phyloP scores from a whole-genome alignment of 2,888 invertebrate genomes.

The Andrena chrysosceles region DNA sequence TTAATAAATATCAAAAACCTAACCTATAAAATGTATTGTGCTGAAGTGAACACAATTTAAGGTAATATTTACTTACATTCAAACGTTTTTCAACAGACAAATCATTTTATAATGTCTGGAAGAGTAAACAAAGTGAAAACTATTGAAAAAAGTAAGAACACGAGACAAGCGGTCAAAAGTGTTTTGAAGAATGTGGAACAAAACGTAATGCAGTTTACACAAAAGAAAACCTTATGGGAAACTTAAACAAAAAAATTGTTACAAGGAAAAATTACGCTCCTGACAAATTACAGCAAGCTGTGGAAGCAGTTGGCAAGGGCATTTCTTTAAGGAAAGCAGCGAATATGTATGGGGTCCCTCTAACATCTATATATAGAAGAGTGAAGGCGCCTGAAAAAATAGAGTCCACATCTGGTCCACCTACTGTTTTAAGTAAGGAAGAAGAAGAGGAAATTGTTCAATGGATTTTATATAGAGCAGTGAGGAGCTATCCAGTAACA shows the following conservation, averaged over 20 bases:
- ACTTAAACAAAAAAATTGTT: too few species aligned
- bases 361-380: not conserved
- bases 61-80: not conserved
- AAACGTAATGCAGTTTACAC: too few species aligned
- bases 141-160: not conserved
- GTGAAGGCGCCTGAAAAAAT: not conserved
- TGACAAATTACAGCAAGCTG: not conserved
- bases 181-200: not conserved
- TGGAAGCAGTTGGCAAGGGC: not conserved
- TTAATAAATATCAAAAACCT: too few species aligned
- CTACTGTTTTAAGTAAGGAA: not conserved
- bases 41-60: too few species aligned
- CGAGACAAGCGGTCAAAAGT: not conserved
- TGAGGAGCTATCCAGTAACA: not conserved
- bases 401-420: not conserved
- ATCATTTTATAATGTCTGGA: too few species aligned
- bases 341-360: not conserved
- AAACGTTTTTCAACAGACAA: too few species aligned
- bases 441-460: not conserved
- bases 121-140: not conserved
- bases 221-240: too few species aligned
- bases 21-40: too few species aligned
- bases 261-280: not conserved
- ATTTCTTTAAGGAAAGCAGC: not conserved
- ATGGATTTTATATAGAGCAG: slow-evolving; percentile 1